A percentile compares a stretch with the other conserved stretches of the same genome.
These are phyloP conservation scores for Thera obeliscata DNA, from an alignment of 2,888 invertebrate genomes.

Conservation along the genomic window DNA sequence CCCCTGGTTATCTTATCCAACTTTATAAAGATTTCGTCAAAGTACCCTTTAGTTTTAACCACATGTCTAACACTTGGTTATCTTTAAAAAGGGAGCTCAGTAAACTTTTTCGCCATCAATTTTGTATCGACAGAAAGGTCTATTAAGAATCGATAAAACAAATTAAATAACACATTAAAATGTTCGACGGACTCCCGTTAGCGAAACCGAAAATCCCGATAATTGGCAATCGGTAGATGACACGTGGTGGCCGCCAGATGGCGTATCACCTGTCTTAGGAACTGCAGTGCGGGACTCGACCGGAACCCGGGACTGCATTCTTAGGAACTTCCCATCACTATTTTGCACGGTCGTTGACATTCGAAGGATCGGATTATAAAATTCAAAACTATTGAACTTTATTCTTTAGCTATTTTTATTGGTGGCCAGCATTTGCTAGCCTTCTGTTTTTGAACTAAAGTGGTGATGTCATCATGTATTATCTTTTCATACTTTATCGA, in stretches of 20 bases:
- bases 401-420: constrained; percentile 7
- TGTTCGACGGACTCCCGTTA: constrained; percentile 49
- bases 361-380: constrained; percentile 39
- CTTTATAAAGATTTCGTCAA: no score
- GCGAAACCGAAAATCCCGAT: constrained; percentile 55
- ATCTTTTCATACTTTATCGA: constrained; percentile 6
- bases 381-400: constrained; percentile 37
- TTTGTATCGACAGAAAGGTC: constrained; percentile 39
- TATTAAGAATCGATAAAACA: constrained; percentile 54
- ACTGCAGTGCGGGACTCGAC: constrained; percentile 63
- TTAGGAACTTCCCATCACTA: constrained; percentile 63
- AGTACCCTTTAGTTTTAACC: background rate
- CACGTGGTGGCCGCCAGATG: constrained; percentile 76
- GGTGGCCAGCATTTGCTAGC: constrained; percentile 14
- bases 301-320: constrained; percentile 67
- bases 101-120: constrained; percentile 30
- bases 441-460: constrained; percentile 4
- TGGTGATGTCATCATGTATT: constrained; percentile 19
- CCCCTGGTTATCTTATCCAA: no score
- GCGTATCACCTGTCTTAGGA: constrained; percentile 65
- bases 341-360: constrained; percentile 66
- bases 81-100: constrained; percentile 25
- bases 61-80: constrained; percentile 20
- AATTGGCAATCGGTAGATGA: constrained; percentile 66
- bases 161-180: constrained; percentile 41